These are phyloP conservation scores for Brachionus plicatilis DNA, from an alignment of 1,140 invertebrate species.

Conservation along the genomic window DNA sequence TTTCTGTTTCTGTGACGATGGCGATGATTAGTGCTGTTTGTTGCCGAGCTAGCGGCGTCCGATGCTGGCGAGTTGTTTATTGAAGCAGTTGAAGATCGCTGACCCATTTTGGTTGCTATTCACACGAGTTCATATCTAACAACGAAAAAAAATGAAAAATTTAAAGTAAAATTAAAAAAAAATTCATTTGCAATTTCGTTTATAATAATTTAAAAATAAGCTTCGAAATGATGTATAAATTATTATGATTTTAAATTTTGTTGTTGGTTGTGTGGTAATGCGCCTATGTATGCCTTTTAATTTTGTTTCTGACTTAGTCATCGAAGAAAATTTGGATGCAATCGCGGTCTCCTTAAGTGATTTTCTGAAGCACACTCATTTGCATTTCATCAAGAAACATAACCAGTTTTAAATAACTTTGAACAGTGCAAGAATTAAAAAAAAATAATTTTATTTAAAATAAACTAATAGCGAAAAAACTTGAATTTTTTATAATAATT, in stretches of 20 bases:
- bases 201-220: conserved; percentile 27
- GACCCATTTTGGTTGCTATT: conserved; percentile 12
- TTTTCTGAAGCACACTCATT: neutral
- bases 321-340: neutral
- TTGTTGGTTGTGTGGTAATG: neutral
- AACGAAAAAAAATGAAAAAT: neutral
- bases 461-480: neutral
- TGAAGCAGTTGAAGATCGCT: conserved; percentile 21
- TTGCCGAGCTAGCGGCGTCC: neutral
- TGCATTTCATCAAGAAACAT: neutral
- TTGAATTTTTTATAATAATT: conserved; percentile 5
- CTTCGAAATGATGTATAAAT: neutral
- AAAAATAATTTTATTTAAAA: neutral
- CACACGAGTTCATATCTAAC: neutral
- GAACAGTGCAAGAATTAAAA: neutral
- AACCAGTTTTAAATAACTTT: neutral
- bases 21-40: neutral
- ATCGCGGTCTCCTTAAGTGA: neutral
- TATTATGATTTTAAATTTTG: conserved; percentile 14
- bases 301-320: neutral
- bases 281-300: neutral
- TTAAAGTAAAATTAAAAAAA: neutral
- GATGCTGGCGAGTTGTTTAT: neutral
- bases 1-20: neutral
- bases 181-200: conserved; percentile 11